Conservation (phyloP, 2,888 invertebrate species). For the Tipula vernalis region DNA sequence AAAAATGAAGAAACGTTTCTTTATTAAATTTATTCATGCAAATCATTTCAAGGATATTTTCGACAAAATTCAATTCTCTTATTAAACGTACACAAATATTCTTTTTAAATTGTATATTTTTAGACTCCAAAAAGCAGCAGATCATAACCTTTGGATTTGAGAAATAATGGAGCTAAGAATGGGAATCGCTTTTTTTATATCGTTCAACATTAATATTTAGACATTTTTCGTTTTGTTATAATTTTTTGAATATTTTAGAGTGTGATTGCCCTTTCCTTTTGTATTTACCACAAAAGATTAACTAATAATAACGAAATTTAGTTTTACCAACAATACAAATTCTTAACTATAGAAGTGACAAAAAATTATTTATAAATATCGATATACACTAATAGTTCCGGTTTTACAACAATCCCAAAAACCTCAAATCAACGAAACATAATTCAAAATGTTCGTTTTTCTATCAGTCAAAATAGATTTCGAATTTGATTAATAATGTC, state of each 20-base stretch:
- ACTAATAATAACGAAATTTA: not conserved
- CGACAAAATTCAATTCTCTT: not conserved
- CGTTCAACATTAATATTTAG: not conserved
- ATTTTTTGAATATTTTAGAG: not conserved
- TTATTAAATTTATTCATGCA: not conserved
- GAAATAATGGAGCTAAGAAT: not conserved
- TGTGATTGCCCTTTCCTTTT: not conserved
- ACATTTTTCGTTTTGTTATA: not conserved
- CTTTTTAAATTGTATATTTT: not conserved
- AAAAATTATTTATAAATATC: not conserved
- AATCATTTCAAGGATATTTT: not conserved
- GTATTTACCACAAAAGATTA: not conserved
- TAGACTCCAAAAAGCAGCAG: not conserved
- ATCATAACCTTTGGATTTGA: not conserved
- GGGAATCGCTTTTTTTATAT: not conserved
- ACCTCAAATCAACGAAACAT: not conserved
- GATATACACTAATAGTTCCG: not conserved
- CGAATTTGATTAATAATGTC: not conserved
- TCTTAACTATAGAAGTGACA: not conserved
- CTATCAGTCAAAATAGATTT: not conserved
- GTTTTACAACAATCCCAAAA: not conserved
- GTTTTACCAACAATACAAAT: not conserved
- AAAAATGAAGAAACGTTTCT: not conserved
- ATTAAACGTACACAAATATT: not conserved
- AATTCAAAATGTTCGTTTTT: not conserved